phyloP scores from a whole-genome alignment of 2,797 vertebrate species.

The Morus bassanus region DNA sequence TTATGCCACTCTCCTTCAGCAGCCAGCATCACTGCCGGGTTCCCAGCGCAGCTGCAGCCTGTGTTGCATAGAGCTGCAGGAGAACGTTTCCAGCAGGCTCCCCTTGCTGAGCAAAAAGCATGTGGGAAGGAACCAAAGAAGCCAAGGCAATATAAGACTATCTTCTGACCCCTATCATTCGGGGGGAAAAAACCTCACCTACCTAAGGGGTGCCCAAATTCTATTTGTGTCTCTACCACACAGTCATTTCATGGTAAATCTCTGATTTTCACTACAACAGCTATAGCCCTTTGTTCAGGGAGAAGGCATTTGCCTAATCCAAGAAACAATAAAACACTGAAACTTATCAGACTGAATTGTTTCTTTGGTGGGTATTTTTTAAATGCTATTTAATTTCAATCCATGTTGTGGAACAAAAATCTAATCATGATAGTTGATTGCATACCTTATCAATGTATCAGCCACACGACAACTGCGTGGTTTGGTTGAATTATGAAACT shows the following conservation, averaged over 20 bases:
- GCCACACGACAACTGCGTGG: accelerated
- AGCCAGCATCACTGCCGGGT: neutral
- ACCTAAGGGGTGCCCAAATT: neutral
- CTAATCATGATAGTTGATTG: neutral
- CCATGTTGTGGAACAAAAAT: accelerated
- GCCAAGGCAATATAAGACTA: neutral
- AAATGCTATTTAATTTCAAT: neutral
- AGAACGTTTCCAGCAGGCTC: neutral
- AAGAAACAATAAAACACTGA: neutral
- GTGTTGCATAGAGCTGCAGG: neutral
- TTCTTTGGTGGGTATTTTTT: neutral
- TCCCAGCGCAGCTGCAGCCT: neutral
- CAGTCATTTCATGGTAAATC: neutral
- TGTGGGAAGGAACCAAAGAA: neutral
- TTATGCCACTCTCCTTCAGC: neutral
- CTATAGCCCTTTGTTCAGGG: neutral
- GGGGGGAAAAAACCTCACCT: neutral
- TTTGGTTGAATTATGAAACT: neutral
- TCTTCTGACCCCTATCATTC: neutral
- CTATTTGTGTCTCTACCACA: neutral
- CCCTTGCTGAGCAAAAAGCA: neutral
- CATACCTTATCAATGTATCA: neutral
- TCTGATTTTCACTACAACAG: neutral
- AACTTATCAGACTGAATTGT: neutral
- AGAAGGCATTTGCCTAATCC: neutral